Conservation (phyloP, 2,888 invertebrate genomes). For the Deilephila elpenor region DNA sequence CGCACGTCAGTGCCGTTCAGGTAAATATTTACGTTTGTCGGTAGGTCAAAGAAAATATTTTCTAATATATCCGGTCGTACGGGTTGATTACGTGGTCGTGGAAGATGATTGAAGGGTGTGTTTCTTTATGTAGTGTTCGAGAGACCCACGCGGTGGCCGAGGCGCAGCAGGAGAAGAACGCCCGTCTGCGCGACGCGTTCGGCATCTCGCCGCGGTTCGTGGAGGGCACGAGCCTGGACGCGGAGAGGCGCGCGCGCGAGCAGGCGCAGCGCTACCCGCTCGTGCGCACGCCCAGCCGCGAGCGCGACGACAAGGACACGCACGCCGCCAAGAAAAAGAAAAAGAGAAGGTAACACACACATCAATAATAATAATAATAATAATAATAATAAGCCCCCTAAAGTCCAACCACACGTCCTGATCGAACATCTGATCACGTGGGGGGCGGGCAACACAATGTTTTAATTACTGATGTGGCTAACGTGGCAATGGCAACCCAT, state of each 20-base stretch:
- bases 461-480: no score
- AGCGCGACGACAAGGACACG: slow-evolving; percentile 82
- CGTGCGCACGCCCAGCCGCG: slow-evolving; percentile 90
- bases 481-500: no score
- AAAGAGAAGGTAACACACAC: slow-evolving; percentile 86
- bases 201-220: slow-evolving; percentile 97
- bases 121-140: slow-evolving; percentile 88
- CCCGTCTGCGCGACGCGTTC: slow-evolving; percentile 95
- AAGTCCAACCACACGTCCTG: no score
- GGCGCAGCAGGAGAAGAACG: slow-evolving; percentile 98
- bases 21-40: slow-evolving; percentile 66
- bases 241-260: slow-evolving; percentile 85
- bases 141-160: slow-evolving; percentile 98
- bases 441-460: no score
- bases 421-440: no score
- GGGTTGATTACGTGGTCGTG: neutral
- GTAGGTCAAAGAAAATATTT: slow-evolving; percentile 28
- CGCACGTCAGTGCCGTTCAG: slow-evolving; percentile 81
- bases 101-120: neutral
- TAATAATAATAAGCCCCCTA: no score
- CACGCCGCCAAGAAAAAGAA: slow-evolving; percentile 87
- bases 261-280: slow-evolving; percentile 87
- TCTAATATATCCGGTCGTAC: neutral
- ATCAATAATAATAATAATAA: no score
- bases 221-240: slow-evolving; percentile 96